Evolutionary conservation across 2,888 invertebrate genomes (phyloP).

Genomic region (Fragum fragum): DNA sequence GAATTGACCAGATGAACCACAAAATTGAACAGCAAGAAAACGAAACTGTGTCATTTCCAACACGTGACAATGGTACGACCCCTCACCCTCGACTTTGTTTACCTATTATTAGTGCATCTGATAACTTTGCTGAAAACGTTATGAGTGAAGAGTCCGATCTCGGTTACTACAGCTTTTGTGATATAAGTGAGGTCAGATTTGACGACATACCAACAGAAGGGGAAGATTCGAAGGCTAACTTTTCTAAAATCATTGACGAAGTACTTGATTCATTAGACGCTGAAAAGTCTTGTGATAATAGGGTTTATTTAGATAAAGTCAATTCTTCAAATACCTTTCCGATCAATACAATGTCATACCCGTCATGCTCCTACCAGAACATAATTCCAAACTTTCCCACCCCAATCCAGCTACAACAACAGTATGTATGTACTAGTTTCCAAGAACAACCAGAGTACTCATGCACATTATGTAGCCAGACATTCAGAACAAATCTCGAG

Average conservation of each 20-base stretch:
- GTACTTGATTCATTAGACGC: conserved; percentile 38
- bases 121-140: conserved; percentile 60
- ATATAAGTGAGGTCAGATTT: conserved; percentile 32
- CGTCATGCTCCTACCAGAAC: conserved; percentile 5
- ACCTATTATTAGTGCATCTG: conserved; percentile 50
- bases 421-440: conserved; percentile 4
- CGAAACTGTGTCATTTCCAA: not conserved
- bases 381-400: not conserved
- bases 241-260: conserved; percentile 60
- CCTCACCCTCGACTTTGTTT: conserved; percentile 40
- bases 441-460: not conserved
- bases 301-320: too few species aligned
- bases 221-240: conserved; percentile 37
- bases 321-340: not conserved
- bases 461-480: conserved; percentile 43
- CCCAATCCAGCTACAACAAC: not conserved
- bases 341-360: not conserved
- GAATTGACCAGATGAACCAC: not conserved
- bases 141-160: conserved; percentile 63
- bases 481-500: conserved; percentile 42
- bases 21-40: not conserved
- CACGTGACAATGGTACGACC: conserved; percentile 4
- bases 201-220: conserved; percentile 29
- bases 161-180: conserved; percentile 59
- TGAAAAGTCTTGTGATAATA: not conserved